phyloP scores from a whole-genome alignment of 1,140 invertebrate species.

The Arion vulgaris region DNA sequence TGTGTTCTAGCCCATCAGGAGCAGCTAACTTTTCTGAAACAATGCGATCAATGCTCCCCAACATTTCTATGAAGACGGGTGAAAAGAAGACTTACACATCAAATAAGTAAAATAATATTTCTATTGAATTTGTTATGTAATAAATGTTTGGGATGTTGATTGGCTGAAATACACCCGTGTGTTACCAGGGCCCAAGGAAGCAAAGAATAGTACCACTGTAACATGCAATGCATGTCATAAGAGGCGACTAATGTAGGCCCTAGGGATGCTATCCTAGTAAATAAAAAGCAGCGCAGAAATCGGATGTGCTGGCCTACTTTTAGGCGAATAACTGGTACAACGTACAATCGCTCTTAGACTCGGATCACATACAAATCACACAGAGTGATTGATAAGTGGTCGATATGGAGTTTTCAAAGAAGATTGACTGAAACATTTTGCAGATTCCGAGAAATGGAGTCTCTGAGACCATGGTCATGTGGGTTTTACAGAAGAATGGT shows the following conservation, averaged over 20 bases:
- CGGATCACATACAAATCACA: too few species aligned
- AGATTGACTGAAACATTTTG: too few species aligned
- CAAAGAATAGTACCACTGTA: not conserved
- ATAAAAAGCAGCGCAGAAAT: not conserved
- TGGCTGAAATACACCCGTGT: not conserved
- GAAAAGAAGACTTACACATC: conserved; percentile 66
- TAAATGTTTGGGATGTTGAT: not conserved
- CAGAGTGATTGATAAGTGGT: too few species aligned
- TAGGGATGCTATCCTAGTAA: not conserved
- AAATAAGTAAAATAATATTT: conserved; percentile 47
- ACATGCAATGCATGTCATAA: not conserved
- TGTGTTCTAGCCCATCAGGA: conserved; percentile 63
- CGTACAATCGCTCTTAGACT: too few species aligned
- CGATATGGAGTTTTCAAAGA: too few species aligned
- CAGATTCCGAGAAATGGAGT: too few species aligned
- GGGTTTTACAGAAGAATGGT: too few species aligned
- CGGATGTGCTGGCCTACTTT: too few species aligned
- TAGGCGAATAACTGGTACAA: too few species aligned
- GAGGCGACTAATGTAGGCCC: not conserved
- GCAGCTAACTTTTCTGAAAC: conserved; percentile 61
- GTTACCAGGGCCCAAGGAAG: not conserved
- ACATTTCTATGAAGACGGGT: conserved; percentile 63
- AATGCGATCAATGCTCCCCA: conserved; percentile 63
- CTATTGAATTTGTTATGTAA: conserved; percentile 32
- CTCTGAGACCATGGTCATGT: too few species aligned